Conservation (phyloP, 1,140 invertebrate species). For the Solen grandis region DNA sequence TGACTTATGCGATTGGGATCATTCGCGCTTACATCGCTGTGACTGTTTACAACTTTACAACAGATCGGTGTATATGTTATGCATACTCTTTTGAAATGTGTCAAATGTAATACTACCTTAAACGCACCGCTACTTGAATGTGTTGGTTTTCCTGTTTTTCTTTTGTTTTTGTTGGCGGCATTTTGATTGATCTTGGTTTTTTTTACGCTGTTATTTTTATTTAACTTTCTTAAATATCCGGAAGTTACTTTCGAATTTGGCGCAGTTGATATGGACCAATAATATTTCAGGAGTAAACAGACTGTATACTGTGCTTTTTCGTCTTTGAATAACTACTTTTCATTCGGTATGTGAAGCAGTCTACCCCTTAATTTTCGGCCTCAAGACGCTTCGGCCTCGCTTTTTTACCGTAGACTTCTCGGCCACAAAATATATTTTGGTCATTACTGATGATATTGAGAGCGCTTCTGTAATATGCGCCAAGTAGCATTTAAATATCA, state of each 20-base stretch:
- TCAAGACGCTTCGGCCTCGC: no score
- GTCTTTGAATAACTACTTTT: no score
- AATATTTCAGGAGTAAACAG: not conserved
- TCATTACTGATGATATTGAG: no score
- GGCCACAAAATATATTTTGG: no score
- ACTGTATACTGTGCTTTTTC: not conserved
- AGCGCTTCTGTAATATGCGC: no score
- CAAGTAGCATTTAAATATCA: no score
- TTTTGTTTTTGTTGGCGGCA: not conserved
- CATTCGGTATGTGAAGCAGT: no score
- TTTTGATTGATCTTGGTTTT: conserved; percentile 5
- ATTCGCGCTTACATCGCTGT: not conserved
- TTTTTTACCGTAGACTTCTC: no score
- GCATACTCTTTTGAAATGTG: conserved; percentile 5
- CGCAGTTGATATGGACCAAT: conserved; percentile 27
- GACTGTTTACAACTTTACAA: no score
- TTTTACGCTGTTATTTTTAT: not conserved
- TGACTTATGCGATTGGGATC: not conserved
- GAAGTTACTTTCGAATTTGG: conserved; percentile 52
- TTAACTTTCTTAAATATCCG: not conserved
- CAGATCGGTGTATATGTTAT: no score
- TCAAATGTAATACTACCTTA: conserved; percentile 26
- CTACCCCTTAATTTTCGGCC: no score
- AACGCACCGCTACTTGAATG: conserved; percentile 49
- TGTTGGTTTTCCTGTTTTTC: conserved; percentile 38